phyloP scores from a whole-genome alignment of 2,797 vertebrate species.

The Tragelaphus eurycerus region DNA sequence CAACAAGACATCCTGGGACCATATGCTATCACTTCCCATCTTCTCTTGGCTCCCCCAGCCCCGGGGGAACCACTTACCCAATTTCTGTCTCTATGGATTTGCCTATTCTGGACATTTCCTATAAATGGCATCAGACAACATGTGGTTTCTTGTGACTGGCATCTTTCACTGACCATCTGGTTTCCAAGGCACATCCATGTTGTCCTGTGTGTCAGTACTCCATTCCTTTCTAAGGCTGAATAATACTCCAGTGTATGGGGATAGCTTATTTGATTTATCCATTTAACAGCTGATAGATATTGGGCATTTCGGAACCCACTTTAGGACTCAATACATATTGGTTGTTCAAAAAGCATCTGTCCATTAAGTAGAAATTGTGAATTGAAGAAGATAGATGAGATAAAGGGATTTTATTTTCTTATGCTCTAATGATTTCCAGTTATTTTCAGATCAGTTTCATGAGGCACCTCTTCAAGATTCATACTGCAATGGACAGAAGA shows the following conservation, averaged over 20 bases:
- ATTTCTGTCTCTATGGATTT: background rate
- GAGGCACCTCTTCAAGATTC: background rate
- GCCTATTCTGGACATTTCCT: background rate
- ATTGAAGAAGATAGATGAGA: background rate
- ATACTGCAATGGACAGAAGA: background rate
- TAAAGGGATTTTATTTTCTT: background rate
- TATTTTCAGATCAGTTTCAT: background rate
- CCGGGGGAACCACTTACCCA: background rate
- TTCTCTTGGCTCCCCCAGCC: background rate
- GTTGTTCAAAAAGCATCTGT: background rate
- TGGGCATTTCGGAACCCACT: background rate
- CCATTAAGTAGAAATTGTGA: background rate
- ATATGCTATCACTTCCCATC: background rate
- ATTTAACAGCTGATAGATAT: background rate
- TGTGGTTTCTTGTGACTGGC: background rate
- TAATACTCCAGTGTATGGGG: background rate
- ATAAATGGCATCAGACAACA: background rate
- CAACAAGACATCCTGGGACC: background rate
- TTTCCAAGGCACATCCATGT: background rate
- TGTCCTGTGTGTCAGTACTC: background rate
- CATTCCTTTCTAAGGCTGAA: background rate
- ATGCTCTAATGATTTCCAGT: background rate
- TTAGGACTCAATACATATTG: background rate
- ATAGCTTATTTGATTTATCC: background rate
- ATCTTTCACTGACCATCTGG: background rate